Conservation (phyloP, 2,113 vertebrate genomes). For the Rhinopomastus cyanomelas region DNA sequence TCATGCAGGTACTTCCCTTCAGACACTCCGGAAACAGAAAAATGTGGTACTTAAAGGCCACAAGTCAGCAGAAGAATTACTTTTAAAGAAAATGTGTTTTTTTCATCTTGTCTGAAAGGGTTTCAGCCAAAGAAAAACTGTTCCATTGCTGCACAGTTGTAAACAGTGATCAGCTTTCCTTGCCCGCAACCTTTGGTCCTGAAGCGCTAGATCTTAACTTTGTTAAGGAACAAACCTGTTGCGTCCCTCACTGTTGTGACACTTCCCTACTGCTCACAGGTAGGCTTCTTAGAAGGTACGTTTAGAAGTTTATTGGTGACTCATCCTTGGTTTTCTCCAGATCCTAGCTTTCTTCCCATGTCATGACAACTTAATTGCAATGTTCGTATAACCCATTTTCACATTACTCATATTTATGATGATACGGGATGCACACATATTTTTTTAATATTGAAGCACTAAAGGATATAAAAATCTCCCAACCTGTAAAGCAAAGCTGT, state of each 20-base stretch:
- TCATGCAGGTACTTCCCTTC: neutral
- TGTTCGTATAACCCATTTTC: neutral
- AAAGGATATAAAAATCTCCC: neutral
- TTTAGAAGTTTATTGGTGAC: neutral
- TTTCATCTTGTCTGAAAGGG: neutral
- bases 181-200: neutral
- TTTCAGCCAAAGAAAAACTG: neutral
- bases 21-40: neutral
- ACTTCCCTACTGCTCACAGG: neutral
- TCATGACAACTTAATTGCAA: slow-evolving; percentile 20
- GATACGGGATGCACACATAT: neutral
- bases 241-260: neutral
- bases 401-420: neutral
- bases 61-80: neutral
- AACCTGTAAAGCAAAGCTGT: neutral
- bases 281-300: neutral
- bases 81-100: neutral
- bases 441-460: neutral
- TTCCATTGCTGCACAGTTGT: neutral
- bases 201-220: neutral
- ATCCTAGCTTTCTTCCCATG: neutral
- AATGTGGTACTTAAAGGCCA: neutral
- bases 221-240: neutral
- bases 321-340: neutral
- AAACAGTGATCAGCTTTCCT: neutral